These are phyloP conservation scores for Philereme vetulata DNA, from an alignment of 2,888 invertebrate species.

Conservation along the genomic window DNA sequence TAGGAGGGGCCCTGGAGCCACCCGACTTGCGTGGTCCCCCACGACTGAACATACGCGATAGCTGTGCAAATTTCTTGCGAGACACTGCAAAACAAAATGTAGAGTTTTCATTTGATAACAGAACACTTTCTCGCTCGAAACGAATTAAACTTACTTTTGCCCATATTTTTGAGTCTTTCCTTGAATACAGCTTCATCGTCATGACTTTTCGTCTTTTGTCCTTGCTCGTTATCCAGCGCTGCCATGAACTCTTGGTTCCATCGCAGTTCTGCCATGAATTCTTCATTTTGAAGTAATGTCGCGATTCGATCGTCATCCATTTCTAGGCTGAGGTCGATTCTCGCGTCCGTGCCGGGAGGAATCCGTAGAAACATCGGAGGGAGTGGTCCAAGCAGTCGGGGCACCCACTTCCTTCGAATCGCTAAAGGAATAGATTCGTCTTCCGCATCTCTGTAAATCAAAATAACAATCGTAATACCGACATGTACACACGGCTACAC, in stretches of 20 bases:
- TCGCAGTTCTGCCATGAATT: slow-evolving; percentile 93
- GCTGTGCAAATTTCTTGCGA: slow-evolving; percentile 91
- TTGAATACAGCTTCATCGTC: slow-evolving; percentile 89
- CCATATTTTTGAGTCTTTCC: slow-evolving; percentile 92
- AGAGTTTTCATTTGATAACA: slow-evolving; percentile 1
- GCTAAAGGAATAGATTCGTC: slow-evolving; percentile 74
- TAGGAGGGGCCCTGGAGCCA: slow-evolving; percentile 66
- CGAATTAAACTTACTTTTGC: slow-evolving; percentile 84
- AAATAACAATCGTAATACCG: background rate
- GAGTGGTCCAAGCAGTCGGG: slow-evolving; percentile 89
- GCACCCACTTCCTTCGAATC: slow-evolving; percentile 88
- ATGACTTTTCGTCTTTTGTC: slow-evolving; percentile 74
- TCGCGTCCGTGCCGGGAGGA: slow-evolving; percentile 75
- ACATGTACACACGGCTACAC: too few relatives aligned
- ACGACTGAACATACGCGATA: slow-evolving; percentile 90
- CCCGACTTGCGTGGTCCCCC: slow-evolving; percentile 80
- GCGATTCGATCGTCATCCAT: slow-evolving; percentile 95
- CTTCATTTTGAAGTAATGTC: slow-evolving; percentile 94
- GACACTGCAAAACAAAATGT: slow-evolving; percentile 81
- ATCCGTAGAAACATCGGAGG: slow-evolving; percentile 91
- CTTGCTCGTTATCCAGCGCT: slow-evolving; percentile 90
- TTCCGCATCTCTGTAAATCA: slow-evolving; percentile 65
- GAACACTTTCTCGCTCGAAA: background rate
- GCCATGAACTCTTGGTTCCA: slow-evolving; percentile 95
- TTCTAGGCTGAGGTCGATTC: slow-evolving; percentile 80